These are phyloP conservation scores for Luperina nickerlii DNA, from an alignment of 2,888 invertebrate genomes.

Conservation along the genomic window DNA sequence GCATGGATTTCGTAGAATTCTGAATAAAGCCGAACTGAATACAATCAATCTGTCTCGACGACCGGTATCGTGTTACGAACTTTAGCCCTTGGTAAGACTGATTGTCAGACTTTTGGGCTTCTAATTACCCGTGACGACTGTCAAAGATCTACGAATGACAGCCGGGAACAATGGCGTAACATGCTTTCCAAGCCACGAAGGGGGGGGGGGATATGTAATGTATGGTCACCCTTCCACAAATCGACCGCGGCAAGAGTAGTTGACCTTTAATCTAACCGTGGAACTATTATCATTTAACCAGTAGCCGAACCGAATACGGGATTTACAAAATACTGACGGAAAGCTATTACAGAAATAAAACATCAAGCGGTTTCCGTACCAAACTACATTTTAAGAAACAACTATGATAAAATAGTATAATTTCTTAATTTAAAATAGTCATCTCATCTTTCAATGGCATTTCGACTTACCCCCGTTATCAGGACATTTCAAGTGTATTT, in stretches of 20 bases:
- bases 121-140: neutral
- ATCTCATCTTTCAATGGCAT: conserved; percentile 1
- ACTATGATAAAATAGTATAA: too few relatives aligned
- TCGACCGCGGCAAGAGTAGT: neutral
- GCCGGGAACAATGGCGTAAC: neutral
- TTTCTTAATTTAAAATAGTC: too few relatives aligned
- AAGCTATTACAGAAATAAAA: neutral
- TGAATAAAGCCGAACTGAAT: neutral
- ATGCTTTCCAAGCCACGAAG: neutral
- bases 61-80: too few relatives aligned
- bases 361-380: neutral
- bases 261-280: neutral
- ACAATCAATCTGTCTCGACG: neutral
- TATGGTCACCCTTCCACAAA: neutral
- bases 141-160: neutral
- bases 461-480: conserved; percentile 27
- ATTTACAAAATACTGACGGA: neutral
- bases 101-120: neutral
- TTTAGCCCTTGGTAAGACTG: neutral
- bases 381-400: neutral
- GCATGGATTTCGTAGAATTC: neutral
- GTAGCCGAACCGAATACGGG: neutral
- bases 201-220: neutral
- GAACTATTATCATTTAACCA: neutral
- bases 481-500: conserved; percentile 33